phyloP scores from a whole-genome alignment of 2,888 invertebrate genomes.

The Leuctra nigra region DNA sequence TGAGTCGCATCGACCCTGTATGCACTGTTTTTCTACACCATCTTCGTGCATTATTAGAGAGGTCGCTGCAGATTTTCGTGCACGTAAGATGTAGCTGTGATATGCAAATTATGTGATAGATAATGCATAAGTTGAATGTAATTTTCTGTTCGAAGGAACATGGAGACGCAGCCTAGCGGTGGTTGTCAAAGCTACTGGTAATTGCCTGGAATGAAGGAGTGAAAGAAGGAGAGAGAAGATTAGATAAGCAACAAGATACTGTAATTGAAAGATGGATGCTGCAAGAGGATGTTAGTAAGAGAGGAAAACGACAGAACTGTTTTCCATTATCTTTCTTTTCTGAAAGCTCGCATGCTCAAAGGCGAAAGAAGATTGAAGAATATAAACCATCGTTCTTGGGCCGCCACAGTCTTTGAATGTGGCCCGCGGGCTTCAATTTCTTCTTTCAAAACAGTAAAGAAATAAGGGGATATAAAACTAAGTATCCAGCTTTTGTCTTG shows the following conservation, averaged over 20 bases:
- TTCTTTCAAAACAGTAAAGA: conserved; percentile 19
- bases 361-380: conserved; percentile 21
- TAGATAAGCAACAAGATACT: not conserved
- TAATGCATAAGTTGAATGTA: not conserved
- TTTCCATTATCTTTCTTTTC: conserved; percentile 18
- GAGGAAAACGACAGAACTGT: conserved; percentile 14
- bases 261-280: conserved; percentile 17
- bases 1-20: too few relatives aligned
- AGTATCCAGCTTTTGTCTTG: conserved; percentile 5
- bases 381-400: conserved; percentile 13
- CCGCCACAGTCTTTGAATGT: not conserved
- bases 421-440: conserved; percentile 20
- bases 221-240: not conserved
- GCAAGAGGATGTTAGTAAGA: not conserved
- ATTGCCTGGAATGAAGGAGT: not conserved
- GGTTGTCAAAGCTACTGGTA: conserved; percentile 3
- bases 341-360: conserved; percentile 8
- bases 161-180: too few relatives aligned
- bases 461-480: conserved; percentile 17
- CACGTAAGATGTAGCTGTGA: not conserved
- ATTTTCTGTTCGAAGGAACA: not conserved
- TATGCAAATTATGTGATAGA: conserved; percentile 5
- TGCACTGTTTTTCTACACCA: too few relatives aligned
- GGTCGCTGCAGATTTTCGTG: too few relatives aligned
- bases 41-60: too few relatives aligned